Evolutionary conservation across 2,113 vertebrate genomes (phyloP).

Genomic region (Barnardius zonarius): DNA sequence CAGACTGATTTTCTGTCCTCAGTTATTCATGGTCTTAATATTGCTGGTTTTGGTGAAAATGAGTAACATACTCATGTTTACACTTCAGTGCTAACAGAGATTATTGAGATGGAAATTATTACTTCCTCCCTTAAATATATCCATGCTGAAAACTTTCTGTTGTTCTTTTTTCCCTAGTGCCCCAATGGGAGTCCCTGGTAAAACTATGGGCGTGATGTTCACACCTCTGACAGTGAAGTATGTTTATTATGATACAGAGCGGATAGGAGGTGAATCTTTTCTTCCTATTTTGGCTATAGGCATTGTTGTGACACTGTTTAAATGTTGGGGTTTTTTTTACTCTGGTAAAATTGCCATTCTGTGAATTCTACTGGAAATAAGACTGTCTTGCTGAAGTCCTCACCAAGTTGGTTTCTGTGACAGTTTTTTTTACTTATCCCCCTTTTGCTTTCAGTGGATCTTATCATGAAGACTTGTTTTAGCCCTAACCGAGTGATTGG

Average conservation of each 20-base stretch:
- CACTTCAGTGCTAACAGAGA: background rate
- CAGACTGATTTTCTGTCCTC: background rate
- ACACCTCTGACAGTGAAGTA: conserved; percentile 94
- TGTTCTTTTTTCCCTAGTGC: conserved; percentile 74
- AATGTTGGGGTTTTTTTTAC: background rate
- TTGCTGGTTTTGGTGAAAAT: conserved; percentile 2
- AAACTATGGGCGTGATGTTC: conserved; percentile 98
- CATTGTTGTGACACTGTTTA: background rate
- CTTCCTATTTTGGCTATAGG: background rate
- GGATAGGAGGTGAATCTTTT: conserved; percentile 88
- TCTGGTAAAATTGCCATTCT: background rate
- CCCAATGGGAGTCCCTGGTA: conserved; percentile 94
- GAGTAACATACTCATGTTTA: background rate
- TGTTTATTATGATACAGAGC: conserved; percentile 92
- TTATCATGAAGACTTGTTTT: conserved; percentile 90
- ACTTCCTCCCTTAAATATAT: background rate
- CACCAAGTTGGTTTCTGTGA: background rate
- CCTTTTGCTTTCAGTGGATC: conserved; percentile 81
- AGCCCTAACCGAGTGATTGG: conserved; percentile 86
- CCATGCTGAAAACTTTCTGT: background rate
- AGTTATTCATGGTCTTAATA: background rate
- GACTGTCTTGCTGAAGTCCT: background rate
- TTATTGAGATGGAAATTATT: background rate
- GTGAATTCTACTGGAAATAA: background rate
- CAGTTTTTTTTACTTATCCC: background rate